Conservation (phyloP, 2,888 invertebrate genomes). For the Agonopterix heracliana region DNA sequence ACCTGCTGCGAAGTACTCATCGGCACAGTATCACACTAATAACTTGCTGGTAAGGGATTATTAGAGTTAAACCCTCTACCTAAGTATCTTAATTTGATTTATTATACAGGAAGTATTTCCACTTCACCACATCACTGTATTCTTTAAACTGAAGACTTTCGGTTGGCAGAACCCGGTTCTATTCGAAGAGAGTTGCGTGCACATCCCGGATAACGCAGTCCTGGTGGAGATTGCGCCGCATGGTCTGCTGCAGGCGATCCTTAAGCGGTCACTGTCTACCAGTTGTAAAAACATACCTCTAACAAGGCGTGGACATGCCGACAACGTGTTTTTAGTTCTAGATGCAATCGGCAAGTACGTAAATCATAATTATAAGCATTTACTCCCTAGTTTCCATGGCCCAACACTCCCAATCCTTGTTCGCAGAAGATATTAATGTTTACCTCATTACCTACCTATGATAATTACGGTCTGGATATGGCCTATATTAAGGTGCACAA, state of each 20-base stretch:
- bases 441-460: not conserved
- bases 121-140: too few species aligned
- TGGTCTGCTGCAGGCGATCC: slow-evolving; percentile 89
- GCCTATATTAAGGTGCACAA: too few species aligned
- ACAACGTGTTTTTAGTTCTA: slow-evolving; percentile 74
- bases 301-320: slow-evolving; percentile 80
- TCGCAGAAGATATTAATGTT: not conserved
- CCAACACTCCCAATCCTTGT: not conserved
- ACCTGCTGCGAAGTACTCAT: slow-evolving; percentile 70
- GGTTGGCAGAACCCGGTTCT: slow-evolving; percentile 75
- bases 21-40: slow-evolving; percentile 90
- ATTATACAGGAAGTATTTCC: too few species aligned
- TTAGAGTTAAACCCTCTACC: not conserved
- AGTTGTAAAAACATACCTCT: slow-evolving; percentile 82
- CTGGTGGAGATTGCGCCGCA: slow-evolving; percentile 94
- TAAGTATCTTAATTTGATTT: too few species aligned
- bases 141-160: not conserved
- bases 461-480: not conserved
- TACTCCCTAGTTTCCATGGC: not conserved
- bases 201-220: slow-evolving; percentile 87
- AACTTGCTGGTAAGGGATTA: slow-evolving; percentile 78
- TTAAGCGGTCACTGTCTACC: slow-evolving; percentile 82
- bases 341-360: slow-evolving; percentile 79
- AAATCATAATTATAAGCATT: not conserved
- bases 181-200: slow-evolving; percentile 86